Evolutionary conservation across 1,140 invertebrate species (phyloP).

Genomic region (Meloidogyne exigua): DNA sequence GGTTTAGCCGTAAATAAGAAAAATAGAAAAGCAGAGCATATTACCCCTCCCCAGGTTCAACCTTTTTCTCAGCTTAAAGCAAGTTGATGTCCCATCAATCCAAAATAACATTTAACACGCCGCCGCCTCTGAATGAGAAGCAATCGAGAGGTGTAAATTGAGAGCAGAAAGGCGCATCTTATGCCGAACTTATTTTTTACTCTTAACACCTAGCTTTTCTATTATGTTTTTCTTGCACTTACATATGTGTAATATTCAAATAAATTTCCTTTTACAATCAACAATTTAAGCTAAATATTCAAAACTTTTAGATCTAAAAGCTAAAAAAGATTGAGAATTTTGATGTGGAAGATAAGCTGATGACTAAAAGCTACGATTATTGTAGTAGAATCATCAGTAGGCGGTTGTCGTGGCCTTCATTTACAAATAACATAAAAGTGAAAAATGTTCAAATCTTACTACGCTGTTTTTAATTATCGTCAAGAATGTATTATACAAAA

Average conservation of each 20-base stretch:
- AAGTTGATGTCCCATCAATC: background rate
- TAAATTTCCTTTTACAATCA: background rate
- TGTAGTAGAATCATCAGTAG: background rate
- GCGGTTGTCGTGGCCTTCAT: background rate
- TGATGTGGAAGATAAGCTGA: background rate
- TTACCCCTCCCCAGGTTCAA: background rate
- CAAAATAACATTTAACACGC: slow-evolving; percentile 4
- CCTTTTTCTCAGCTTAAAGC: background rate
- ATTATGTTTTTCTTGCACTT: background rate
- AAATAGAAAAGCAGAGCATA: no score
- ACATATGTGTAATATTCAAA: background rate
- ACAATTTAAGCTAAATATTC: background rate
- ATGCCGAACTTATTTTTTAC: background rate
- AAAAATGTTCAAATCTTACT: background rate
- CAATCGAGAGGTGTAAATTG: background rate
- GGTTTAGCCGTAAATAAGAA: no score
- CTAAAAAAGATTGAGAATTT: background rate
- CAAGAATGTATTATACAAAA: background rate
- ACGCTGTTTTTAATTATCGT: background rate
- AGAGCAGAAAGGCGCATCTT: background rate
- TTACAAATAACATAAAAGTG: background rate
- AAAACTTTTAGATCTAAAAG: background rate
- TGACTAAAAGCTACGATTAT: background rate
- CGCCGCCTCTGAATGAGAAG: background rate
- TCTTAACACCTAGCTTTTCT: background rate